Evolutionary conservation across 2,888 invertebrate genomes (phyloP).

Genomic region (Eristalinus sepulchralis): DNA sequence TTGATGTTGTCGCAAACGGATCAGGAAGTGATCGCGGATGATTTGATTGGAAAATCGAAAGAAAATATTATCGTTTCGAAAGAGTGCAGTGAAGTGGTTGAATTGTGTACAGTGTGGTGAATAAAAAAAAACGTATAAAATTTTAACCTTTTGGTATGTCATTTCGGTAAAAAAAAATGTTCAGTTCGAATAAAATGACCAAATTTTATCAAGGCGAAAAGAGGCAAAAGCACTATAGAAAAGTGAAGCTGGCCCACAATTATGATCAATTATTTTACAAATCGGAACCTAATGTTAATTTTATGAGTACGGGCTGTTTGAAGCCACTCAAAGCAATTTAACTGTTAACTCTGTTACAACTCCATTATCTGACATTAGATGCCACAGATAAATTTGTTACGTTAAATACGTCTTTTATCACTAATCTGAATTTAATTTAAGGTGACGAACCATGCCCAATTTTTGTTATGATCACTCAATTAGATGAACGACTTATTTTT

Average conservation of each 20-base stretch:
- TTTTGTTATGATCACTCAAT: not conserved
- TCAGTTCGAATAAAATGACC: not conserved
- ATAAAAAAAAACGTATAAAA: not conserved
- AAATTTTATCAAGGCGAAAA: too few species aligned
- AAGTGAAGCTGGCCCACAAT: too few species aligned
- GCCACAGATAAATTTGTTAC: not conserved
- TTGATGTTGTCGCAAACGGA: not conserved
- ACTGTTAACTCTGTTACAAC: not conserved
- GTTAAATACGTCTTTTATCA: not conserved
- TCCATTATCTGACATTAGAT: not conserved
- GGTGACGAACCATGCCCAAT: not conserved
- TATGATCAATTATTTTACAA: too few species aligned
- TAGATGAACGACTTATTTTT: not conserved
- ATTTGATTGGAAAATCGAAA: not conserved
- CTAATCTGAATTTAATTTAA: not conserved
- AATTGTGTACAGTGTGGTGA: not conserved
- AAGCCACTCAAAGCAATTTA: not conserved
- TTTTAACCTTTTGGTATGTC: not conserved
- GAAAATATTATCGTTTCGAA: not conserved
- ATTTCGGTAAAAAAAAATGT: not conserved
- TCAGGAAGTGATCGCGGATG: not conserved
- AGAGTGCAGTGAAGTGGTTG: not conserved
- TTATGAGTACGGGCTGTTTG: not conserved
- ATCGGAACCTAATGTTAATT: not conserved
- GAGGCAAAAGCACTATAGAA: too few species aligned